Percentiles rank a stretch among this genome's conserved stretches.
Evolutionary conservation across 2,888 invertebrate species (phyloP).

Genomic region (Hypomecis punctinalis): DNA sequence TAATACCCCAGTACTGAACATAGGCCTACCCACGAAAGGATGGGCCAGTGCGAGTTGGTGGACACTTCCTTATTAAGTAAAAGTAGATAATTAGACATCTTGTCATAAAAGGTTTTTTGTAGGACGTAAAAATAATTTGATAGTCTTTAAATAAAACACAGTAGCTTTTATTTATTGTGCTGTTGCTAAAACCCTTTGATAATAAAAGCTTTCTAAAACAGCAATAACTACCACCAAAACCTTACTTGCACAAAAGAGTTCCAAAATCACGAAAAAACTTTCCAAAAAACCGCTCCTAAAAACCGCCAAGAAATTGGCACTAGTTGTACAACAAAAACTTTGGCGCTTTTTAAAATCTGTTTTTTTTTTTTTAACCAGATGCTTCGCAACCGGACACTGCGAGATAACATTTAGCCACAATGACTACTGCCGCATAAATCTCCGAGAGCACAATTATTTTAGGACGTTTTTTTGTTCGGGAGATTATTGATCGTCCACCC

Average conservation of each 20-base stretch:
- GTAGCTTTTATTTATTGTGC: too few relatives aligned
- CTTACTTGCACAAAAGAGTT: slow-evolving; percentile 37
- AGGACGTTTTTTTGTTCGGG: slow-evolving; percentile 65
- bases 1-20: too few relatives aligned
- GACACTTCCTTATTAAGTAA: too few relatives aligned
- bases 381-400: slow-evolving; percentile 79
- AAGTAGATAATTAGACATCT: too few relatives aligned
- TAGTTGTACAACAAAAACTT: slow-evolving; percentile 48
- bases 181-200: too few relatives aligned
- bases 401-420: slow-evolving; percentile 71
- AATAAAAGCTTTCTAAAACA: background rate
- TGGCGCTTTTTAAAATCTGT: slow-evolving; percentile 28
- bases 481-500: slow-evolving; percentile 82
- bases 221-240: slow-evolving; percentile 6
- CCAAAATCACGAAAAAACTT: slow-evolving; percentile 34
- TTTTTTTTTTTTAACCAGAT: slow-evolving; percentile 58
- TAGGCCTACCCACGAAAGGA: too few relatives aligned
- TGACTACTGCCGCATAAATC: slow-evolving; percentile 81
- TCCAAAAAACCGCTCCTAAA: slow-evolving; percentile 42
- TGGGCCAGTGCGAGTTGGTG: too few relatives aligned
- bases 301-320: slow-evolving; percentile 45
- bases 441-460: slow-evolving; percentile 80
- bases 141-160: too few relatives aligned
- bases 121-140: too few relatives aligned
- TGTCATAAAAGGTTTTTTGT: too few relatives aligned